A percentile compares a stretch with the other conserved stretches of the same genome.
Evolutionary conservation across 1,140 invertebrate species (phyloP).

Genomic region (Glossosoma conforme): DNA sequence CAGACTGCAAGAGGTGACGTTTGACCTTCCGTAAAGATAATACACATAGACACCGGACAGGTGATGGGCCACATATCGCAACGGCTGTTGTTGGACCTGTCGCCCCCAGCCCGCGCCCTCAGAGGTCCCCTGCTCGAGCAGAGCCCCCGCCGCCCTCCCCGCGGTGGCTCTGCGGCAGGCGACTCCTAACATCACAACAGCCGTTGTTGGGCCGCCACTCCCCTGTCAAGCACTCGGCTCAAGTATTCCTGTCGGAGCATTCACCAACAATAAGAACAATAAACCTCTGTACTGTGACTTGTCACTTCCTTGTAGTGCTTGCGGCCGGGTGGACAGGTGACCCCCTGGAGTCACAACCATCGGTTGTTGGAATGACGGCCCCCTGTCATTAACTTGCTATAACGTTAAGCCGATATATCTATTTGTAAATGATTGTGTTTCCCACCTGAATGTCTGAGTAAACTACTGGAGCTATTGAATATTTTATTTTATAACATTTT

Average conservation of each 20-base stretch:
- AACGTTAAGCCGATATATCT: constrained; percentile 13
- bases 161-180: constrained; percentile 28
- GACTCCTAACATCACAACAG: constrained; percentile 30
- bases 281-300: too few relatives aligned
- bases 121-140: constrained; percentile 29
- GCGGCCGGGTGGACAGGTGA: constrained; percentile 29
- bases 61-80: constrained; percentile 30
- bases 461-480: too few relatives aligned
- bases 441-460: constrained; percentile 25
- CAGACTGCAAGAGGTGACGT: constrained; percentile 28
- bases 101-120: constrained; percentile 2
- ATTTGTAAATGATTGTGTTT: constrained; percentile 3
- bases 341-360: constrained; percentile 26
- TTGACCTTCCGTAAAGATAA: constrained; percentile 15
- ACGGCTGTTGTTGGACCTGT: constrained; percentile 31
- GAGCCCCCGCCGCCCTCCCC: constrained; percentile 13
- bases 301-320: constrained; percentile 15
- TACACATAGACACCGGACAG: constrained; percentile 17
- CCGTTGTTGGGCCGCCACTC: constrained; percentile 32
- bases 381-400: constrained; percentile 30
- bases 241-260: too few relatives aligned
- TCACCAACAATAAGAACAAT: too few relatives aligned
- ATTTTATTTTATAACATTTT: too few relatives aligned
- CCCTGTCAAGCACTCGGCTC: constrained; percentile 29
- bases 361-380: constrained; percentile 32